Evolutionary conservation across 2,113 vertebrate species (phyloP), one percentile per base, ranked within the genome.

Genomic region (Cryptomyrus ogoouensis): DNA sequence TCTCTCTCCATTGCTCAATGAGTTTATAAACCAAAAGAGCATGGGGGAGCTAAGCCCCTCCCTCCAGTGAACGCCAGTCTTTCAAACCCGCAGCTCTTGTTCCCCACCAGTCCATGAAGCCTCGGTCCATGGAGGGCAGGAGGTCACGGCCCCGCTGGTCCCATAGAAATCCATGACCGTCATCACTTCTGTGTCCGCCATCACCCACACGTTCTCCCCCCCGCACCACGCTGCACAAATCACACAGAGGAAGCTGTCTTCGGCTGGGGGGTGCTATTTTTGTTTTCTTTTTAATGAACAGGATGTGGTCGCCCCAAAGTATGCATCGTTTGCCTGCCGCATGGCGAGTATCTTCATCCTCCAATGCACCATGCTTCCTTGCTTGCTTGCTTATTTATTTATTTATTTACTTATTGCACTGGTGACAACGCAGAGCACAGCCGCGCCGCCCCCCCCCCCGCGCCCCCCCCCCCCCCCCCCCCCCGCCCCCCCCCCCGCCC

Each of bases 221-320:
- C 42, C 17, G 15, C 24, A 7, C 44, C 80, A 42, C 13, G 42
- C 83, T 88, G 53, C 17, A 35, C n/a, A 62, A 86, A 39, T 66
- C 58, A 89, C 88, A 44, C 88, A 66, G 49, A 83, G 17, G 80
- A 89, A 66, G 58, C 85, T 24, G 24, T 50, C 77, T 39, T 58
- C 70, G 46, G 62, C 90, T 31, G 66, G 39, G 87, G 88, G 52
- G 66, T 88, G 74, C 31, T 47, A 89, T 87, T 89, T 44, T 84
- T 84, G 15, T 89, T 83, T 42, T 90, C 91, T 91, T 90, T 90
- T 86, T 91, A 91, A 91, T 90, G 91, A 95, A 93, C 95, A 96
- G 95, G 95, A 96, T 95, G 95, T 95, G 95, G 94, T 91, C 85
- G 92, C 83, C 91, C 93, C 10, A 70, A 70, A 70, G 90, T 94